These are phyloP conservation scores for Martes martes DNA, from an alignment of 2,113 vertebrate species.

Conservation along the genomic window DNA sequence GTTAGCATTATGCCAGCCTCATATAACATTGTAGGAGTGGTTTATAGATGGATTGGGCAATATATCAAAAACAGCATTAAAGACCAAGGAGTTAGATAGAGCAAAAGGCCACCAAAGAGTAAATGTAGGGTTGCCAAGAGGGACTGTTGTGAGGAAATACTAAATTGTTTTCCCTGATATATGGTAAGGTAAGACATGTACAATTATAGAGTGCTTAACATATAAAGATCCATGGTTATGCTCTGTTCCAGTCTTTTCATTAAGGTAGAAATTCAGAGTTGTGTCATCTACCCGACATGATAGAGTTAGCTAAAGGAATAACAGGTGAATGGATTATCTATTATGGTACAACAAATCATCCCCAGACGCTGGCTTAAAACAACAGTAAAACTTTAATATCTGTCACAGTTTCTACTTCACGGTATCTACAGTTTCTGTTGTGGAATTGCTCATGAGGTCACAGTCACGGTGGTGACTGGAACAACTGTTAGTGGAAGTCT, in stretches of 20 bases:
- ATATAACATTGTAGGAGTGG: slow-evolving; percentile 48
- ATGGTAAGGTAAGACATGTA: background rate
- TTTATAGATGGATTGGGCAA: slow-evolving; percentile 51
- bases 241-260: background rate
- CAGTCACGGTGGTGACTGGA: background rate
- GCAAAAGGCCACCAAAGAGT: slow-evolving; percentile 65
- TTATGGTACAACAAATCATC: background rate
- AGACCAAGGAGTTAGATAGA: slow-evolving; percentile 53
- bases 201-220: background rate
- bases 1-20: slow-evolving; percentile 17
- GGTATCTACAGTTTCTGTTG: background rate
- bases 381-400: background rate
- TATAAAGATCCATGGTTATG: background rate
- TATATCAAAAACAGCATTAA: slow-evolving; percentile 66
- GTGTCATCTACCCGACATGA: background rate
- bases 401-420: background rate
- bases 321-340: background rate
- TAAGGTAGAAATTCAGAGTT: background rate
- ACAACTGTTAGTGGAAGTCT: background rate
- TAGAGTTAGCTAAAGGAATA: background rate
- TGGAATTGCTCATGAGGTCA: background rate
- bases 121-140: slow-evolving; percentile 63
- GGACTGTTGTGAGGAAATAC: background rate
- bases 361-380: background rate
- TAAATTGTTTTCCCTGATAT: background rate